These are phyloP conservation scores for Agonopterix subpropinquella DNA, from an alignment of 2,888 invertebrate genomes.

Conservation along the genomic window DNA sequence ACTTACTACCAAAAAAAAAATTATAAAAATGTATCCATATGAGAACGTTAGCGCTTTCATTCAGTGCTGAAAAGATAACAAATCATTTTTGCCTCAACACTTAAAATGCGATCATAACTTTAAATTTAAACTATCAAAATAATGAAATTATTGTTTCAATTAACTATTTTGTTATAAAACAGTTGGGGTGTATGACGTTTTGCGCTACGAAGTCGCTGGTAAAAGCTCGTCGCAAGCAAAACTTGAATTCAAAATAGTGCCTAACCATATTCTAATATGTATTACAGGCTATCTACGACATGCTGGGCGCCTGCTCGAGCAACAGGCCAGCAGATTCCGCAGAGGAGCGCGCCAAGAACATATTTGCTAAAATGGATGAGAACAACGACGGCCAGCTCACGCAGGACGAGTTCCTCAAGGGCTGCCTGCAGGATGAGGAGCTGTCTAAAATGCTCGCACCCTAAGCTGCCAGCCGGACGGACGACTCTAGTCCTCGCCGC, in stretches of 20 bases:
- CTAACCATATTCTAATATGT: not conserved
- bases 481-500: conserved; percentile 15
- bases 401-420: conserved; percentile 98
- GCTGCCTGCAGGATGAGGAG: conserved; percentile 97
- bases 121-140: too few relatives aligned
- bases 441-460: conserved; percentile 96
- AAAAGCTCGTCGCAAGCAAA: too few relatives aligned
- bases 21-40: too few relatives aligned
- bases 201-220: too few relatives aligned
- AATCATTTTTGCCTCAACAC: too few relatives aligned
- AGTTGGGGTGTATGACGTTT: too few relatives aligned
- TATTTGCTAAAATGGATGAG: conserved; percentile 99
- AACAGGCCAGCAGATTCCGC: conserved; percentile 97
- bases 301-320: conserved; percentile 98
- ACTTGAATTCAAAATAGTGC: not conserved
- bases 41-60: too few relatives aligned
- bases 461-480: conserved; percentile 68
- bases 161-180: too few relatives aligned
- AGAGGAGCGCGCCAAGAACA: conserved; percentile 98
- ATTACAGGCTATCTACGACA: conserved; percentile 98
- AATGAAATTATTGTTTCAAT: too few relatives aligned
- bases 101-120: too few relatives aligned
- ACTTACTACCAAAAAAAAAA: too few relatives aligned
- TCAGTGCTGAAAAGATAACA: too few relatives aligned
- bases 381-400: conserved; percentile 99